A percentile compares a stretch with the other conserved stretches of the same genome.
Evolutionary conservation across 2,113 vertebrate genomes (phyloP).

Genomic region (Podarcis muralis): DNA sequence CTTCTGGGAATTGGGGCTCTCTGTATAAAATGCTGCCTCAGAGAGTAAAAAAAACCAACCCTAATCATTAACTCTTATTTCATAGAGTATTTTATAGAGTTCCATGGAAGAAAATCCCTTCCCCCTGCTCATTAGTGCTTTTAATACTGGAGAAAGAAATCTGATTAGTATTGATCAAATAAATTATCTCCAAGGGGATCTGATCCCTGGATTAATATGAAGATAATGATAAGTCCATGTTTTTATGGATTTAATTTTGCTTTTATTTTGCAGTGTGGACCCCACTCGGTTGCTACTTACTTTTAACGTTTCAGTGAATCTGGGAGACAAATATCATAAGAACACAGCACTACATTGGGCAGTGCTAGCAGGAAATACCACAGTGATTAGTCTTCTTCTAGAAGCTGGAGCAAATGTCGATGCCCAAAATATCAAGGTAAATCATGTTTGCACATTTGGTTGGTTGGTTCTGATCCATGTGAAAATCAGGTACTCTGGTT

Average conservation of each 20-base stretch:
- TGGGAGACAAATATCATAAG: slow-evolving; percentile 99
- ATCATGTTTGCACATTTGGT: neutral
- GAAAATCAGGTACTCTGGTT: neutral
- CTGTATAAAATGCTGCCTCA: neutral
- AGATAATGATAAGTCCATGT: slow-evolving; percentile 3
- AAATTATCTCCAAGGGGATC: neutral
- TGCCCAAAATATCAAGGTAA: slow-evolving; percentile 97
- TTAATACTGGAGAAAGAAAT: slow-evolving; percentile 11
- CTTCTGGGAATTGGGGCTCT: neutral
- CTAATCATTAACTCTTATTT: neutral
- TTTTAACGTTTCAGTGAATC: slow-evolving; percentile 98
- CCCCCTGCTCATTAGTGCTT: slow-evolving; percentile 4
- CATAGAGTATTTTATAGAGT: neutral
- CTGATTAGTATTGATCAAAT: neutral
- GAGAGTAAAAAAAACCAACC: neutral
- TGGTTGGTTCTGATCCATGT: neutral
- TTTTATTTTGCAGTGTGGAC: slow-evolving; percentile 88
- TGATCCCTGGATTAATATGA: neutral
- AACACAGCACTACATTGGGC: slow-evolving; percentile 99
- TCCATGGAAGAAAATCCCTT: neutral
- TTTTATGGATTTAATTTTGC: slow-evolving; percentile 61
- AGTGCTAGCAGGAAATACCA: slow-evolving; percentile 97
- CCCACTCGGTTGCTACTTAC: slow-evolving; percentile 96
- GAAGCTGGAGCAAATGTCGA: slow-evolving; percentile 97
- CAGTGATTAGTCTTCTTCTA: slow-evolving; percentile 97